Base-by-base conservation (phyloP, 2,797 vertebrate genomes). In the Aeoliscus strigatus region DNA sequence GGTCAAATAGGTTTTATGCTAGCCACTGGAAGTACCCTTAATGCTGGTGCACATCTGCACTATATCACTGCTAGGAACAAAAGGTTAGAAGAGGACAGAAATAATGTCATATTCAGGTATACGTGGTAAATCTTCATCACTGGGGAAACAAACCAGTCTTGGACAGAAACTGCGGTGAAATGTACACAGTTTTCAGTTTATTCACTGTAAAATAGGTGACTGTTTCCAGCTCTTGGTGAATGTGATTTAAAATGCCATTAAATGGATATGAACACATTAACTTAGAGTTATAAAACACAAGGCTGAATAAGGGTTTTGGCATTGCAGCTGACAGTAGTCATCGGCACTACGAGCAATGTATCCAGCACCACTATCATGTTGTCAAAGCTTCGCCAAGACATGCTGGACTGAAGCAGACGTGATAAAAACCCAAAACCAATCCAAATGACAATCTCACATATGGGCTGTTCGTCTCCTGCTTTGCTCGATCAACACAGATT, bases 401-500 rank as follows among this genome's bases (percentile, higher is more conserved):
- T 51, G 23, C 56, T 53, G 69, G 62, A 67, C 72, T 36, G 53
- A 42, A 67, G 62, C 66, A 60, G 70, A 61, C 43, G 21, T 26
- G 61, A 66, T 72, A 55, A 67, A 74, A 76, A 29, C 40, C 21
- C 45, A 18, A 60, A 70, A 68, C 44, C 54, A 52, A 58, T 70
- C 67, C 62, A 67, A 75, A 63, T 47, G 49, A 66, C 53, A 43
- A 65, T 69, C 49, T 61, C 64, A 76, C 75, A 83, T 76, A 70
- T 52, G 70, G 67, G 53, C 70, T 65, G 57, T 48, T 79, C 62
- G 68, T 73, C 64, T 80, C 66, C 60, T 50, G 72, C 64, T 72
- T 68, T 70, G 52, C 57, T 71, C 61, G 57, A 84, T 80, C 65
- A 75, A 79, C 81, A 81, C 71, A 77, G 68, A 81, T 64, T 65